Base-by-base conservation (phyloP, 2,113 vertebrate species). In the Cisticola juncidis region DNA sequence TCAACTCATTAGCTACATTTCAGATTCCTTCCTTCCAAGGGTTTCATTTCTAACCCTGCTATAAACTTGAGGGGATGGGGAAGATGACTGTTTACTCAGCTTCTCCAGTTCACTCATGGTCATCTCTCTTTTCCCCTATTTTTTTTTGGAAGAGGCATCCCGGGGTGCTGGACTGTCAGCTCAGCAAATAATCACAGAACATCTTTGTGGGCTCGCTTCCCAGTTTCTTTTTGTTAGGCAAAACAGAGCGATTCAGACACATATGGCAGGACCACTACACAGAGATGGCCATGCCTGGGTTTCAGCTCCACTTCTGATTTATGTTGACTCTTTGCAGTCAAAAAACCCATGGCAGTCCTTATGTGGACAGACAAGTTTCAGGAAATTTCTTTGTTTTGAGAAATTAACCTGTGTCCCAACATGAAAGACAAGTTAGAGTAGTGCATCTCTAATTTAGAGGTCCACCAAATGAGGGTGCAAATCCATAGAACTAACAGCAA, bases 361-460 rank as follows among this genome's bases (percentile, higher is more conserved):
- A 91, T 1, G 2, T 0, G 82, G 65, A 90, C 4, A 77, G 69
- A 91, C 33, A 89, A 78, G 80, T 83, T 92, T 90, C 86, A 96
- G 92, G 66, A 95, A 89, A 69, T 38, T 36, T 85, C 68, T 85
- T 83, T 87, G 83, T 95, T 96, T 96, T 38, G 80, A 84, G 77
- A 86, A 70, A 44, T 65, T 94, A 86, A 96, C 73, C 35, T 72
- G n/a, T 65, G 25, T 78, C 20, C 47, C 35, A 81, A 44, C 42
- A 85, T 3, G 57, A 79, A 71, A 81, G 17, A 81, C 51, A 81
- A 42, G 20, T 70, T 57, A 53, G 9, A 62, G 17, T 11, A 74
- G 24, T n/a, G 9, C 35, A 61, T 65, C 23, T 85, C 66, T 33
- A 68, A 26, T 29, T 42, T 44, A 76, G 12, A 17, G 18, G 2